phyloP scores from a whole-genome alignment of 2,888 invertebrate species.

The Diabrotica balteata region DNA sequence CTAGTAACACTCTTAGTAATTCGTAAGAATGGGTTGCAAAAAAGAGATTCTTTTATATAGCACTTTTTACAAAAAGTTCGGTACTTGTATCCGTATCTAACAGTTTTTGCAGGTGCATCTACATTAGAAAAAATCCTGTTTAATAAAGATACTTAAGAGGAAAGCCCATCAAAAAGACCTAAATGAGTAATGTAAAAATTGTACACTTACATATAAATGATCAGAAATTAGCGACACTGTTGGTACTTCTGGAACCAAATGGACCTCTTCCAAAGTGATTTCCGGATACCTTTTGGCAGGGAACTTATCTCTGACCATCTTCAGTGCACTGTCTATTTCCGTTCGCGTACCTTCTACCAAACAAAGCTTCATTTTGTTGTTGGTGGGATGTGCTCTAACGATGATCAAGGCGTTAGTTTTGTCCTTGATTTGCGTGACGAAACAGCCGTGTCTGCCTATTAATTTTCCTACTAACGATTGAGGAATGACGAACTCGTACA shows the following conservation, averaged over 20 bases:
- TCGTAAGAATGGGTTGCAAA: slow-evolving; percentile 12
- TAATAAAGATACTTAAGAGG: too few species aligned
- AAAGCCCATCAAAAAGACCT: too few species aligned
- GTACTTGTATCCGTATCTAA: too few species aligned
- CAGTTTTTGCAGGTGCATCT: too few species aligned
- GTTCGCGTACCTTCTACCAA: slow-evolving; percentile 64
- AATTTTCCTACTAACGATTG: slow-evolving; percentile 82
- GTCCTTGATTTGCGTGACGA: slow-evolving; percentile 81
- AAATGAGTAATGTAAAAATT: too few species aligned
- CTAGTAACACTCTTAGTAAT: slow-evolving; percentile 14
- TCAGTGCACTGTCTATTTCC: slow-evolving; percentile 83
- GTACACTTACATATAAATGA: slow-evolving; percentile 54
- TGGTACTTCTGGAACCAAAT: slow-evolving; percentile 55
- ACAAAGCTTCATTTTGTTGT: slow-evolving; percentile 81
- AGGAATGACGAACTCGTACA: slow-evolving; percentile 79
- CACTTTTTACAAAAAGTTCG: neutral
- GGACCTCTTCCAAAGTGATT: slow-evolving; percentile 73
- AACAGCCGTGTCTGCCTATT: slow-evolving; percentile 84
- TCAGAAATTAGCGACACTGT: slow-evolving; percentile 55
- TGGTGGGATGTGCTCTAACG: slow-evolving; percentile 78
- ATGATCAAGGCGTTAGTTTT: slow-evolving; percentile 80
- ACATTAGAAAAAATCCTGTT: too few species aligned
- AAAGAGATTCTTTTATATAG: slow-evolving; percentile 8
- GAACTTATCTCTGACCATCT: slow-evolving; percentile 84
- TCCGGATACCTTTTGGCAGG: slow-evolving; percentile 82